Evolutionary conservation across 2,113 vertebrate species (phyloP).

Genomic region (Anguilla rostrata): DNA sequence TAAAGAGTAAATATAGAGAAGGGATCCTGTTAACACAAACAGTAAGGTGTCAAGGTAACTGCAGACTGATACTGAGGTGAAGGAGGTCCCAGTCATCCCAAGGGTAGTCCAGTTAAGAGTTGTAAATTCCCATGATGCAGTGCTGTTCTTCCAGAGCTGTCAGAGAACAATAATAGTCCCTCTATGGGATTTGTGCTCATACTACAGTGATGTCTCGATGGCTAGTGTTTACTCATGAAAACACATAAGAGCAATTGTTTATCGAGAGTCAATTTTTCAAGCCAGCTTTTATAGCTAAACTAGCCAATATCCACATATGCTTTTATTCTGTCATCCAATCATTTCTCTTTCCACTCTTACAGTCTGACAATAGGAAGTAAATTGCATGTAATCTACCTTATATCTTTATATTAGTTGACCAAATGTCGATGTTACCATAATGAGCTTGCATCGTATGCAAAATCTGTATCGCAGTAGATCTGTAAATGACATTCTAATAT

Average conservation of each 20-base stretch:
- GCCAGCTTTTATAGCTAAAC: background rate
- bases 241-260: background rate
- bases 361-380: background rate
- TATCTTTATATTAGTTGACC: background rate
- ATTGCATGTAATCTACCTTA: background rate
- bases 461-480: background rate
- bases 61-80: background rate
- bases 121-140: background rate
- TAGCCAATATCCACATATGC: background rate
- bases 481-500: background rate
- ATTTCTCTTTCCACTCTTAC: background rate
- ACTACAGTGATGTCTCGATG: background rate
- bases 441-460: background rate
- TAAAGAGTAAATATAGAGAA: background rate
- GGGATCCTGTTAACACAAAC: background rate
- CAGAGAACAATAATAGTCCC: background rate
- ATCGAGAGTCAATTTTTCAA: background rate
- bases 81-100: background rate
- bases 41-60: background rate
- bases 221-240: background rate
- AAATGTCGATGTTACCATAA: background rate
- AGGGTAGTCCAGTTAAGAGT: background rate
- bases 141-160: constrained; percentile 15
- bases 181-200: background rate
- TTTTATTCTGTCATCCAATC: background rate